Base-by-base conservation (phyloP, 2,113 vertebrate genomes). In the Azemiops feae region DNA sequence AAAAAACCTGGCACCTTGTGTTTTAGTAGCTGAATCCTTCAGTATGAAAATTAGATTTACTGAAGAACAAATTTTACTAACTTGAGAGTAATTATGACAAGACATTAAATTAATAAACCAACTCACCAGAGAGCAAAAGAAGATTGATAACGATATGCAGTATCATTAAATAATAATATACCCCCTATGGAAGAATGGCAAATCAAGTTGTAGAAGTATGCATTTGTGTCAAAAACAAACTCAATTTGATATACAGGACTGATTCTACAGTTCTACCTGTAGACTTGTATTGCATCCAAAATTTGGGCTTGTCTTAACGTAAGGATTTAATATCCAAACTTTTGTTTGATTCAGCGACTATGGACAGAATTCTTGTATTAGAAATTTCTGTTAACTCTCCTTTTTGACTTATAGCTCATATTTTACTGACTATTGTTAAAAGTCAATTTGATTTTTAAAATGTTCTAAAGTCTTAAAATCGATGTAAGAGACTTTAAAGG, bases 151-250 rank as follows among this genome's bases (percentile, higher is more conserved):
- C n/a, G 43, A 50, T 9, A 47, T 25, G 6, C n/a, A 1, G 22
- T 64, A 74, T 87, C 55, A 85, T 93, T 94, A 94, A 94, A 96
- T 95, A 87, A 85, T 95, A 43, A 95, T 94, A 30, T 86, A 34
- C 14, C 64, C n/a, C 30, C 30, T 34, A 69, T 69, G 64, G 64
- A 34, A 69, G 12, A 69, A 34, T 34, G 64, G 30, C 64, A 69
- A 69, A 69, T 69, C 64, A 34, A 74, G 69, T 74, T 39, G 69
- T 74, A 34, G n/a, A 34, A 74, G n/a, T 74, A 39, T 74, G n/a
- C n/a, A 74, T 34, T 34, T 74, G 16, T 74, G n/a, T 74, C 64
- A 74, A 74, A 74, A 74, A 34, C 64, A 74, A 74, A 34, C 64
- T 34, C 64, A 74, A 74, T 34, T 74, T 74, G n/a, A 74, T 74